Conservation (phyloP, 2,797 vertebrate genomes). For the Hydrocynus forskahlii region DNA sequence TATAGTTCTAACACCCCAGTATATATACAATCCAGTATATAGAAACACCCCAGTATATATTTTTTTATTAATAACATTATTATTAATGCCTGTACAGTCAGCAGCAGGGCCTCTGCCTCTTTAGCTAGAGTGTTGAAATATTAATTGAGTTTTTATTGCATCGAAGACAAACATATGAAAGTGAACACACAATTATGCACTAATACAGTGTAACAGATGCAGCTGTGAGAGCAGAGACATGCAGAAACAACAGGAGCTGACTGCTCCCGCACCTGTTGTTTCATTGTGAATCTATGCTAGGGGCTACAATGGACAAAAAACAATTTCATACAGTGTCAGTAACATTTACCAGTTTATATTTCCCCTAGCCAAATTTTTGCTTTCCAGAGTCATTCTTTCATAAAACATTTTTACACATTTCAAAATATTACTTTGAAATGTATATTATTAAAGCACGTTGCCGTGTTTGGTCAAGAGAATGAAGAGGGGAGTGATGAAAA, state of each 20-base stretch:
- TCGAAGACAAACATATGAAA: not conserved
- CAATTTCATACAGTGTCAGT: not conserved
- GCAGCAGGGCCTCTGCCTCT: not conserved
- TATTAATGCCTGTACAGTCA: not conserved
- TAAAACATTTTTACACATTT: not conserved
- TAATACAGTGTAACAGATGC: not conserved
- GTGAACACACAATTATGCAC: not conserved
- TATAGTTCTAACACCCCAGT: too few relatives aligned
- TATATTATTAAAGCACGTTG: not conserved
- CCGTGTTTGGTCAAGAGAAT: not conserved
- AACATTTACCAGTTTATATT: not conserved
- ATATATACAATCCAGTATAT: too few relatives aligned
- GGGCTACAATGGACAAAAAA: not conserved
- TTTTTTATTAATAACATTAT: not conserved
- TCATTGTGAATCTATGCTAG: not conserved
- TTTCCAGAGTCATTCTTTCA: not conserved
- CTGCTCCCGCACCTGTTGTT: not conserved
- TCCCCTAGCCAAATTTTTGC: not conserved
- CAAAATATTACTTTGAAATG: not conserved
- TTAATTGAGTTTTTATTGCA: slow-evolving; percentile 7
- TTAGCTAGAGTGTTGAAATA: slow-evolving; percentile 2
- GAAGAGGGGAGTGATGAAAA: not conserved
- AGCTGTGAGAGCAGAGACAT: not conserved
- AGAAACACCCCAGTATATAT: too few relatives aligned
- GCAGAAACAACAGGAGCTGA: not conserved